Percentiles rank a stretch among this genome's conserved stretches.
Conservation (phyloP, 1,140 invertebrate genomes). For the Drosophila mojavensis region DNA sequence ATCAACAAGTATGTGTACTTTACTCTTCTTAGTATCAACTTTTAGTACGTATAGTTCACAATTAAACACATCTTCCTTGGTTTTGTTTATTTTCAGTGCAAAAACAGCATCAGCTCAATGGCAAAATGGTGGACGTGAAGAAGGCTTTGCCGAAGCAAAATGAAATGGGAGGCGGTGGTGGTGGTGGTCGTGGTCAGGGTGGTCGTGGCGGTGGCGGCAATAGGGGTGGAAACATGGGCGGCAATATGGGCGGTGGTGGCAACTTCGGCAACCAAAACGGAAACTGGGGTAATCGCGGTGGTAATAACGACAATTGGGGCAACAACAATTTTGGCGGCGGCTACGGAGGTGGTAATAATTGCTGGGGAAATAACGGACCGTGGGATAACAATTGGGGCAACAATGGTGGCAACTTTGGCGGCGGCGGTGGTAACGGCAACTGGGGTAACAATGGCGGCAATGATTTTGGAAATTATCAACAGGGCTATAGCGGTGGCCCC, state of each 20-base stretch:
- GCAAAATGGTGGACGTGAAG: constrained; percentile 91
- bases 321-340: constrained; percentile 85
- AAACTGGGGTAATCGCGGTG: constrained; percentile 89
- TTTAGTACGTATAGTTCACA: no score
- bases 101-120: constrained; percentile 89
- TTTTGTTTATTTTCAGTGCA: constrained; percentile 85
- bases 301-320: constrained; percentile 86
- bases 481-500: constrained; percentile 89
- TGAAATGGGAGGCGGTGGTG: constrained; percentile 85
- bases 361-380: constrained; percentile 82
- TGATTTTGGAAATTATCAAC: constrained; percentile 90
- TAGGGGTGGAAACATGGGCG: constrained; percentile 65
- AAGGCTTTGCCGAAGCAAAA: constrained; percentile 90
- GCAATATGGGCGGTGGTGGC: constrained; percentile 64
- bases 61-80: constrained; percentile 8
- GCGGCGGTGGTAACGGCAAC: constrained; percentile 56
- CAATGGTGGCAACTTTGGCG: constrained; percentile 62
- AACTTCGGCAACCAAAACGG: constrained; percentile 85
- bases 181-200: constrained; percentile 60
- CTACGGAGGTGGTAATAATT: constrained; percentile 71
- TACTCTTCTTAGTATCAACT: no score
- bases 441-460: constrained; percentile 84
- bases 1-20: no score
- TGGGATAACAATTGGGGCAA: constrained; percentile 85
- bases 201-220: constrained; percentile 61